Evolutionary conservation across 2,888 invertebrate genomes (phyloP).

Genomic region (Cerastis leucographa): DNA sequence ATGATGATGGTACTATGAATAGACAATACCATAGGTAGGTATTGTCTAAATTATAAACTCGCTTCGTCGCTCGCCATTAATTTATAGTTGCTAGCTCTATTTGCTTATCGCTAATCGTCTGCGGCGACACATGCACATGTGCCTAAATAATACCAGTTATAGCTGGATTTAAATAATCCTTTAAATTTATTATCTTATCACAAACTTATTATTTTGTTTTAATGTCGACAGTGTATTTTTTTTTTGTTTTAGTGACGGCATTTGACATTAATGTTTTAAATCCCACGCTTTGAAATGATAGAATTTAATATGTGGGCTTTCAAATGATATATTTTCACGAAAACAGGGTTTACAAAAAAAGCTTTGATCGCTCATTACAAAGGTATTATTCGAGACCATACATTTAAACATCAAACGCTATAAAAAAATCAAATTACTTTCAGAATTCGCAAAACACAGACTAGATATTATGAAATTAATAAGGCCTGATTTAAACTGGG

Average conservation of each 20-base stretch:
- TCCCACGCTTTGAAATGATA: no score
- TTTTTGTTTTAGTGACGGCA: no score
- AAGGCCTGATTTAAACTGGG: slow-evolving; percentile 16
- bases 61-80: neutral
- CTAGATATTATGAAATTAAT: slow-evolving; percentile 24
- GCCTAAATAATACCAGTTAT: neutral
- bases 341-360: neutral
- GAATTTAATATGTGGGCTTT: neutral
- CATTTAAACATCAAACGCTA: neutral
- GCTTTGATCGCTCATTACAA: neutral
- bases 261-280: neutral
- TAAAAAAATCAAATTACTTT: slow-evolving; percentile 1
- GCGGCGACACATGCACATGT: neutral
- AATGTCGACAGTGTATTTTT: no score
- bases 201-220: neutral
- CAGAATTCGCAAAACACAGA: slow-evolving; percentile 24
- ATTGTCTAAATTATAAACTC: no score
- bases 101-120: neutral
- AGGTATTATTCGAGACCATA: neutral
- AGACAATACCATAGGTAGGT: no score
- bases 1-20: no score
- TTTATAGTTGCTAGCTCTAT: neutral
- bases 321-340: no score
- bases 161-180: slow-evolving; percentile 5
- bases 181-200: neutral